Evolutionary conservation across 2,797 vertebrate genomes (phyloP).

Genomic region (Bryconaethiops microstoma): DNA sequence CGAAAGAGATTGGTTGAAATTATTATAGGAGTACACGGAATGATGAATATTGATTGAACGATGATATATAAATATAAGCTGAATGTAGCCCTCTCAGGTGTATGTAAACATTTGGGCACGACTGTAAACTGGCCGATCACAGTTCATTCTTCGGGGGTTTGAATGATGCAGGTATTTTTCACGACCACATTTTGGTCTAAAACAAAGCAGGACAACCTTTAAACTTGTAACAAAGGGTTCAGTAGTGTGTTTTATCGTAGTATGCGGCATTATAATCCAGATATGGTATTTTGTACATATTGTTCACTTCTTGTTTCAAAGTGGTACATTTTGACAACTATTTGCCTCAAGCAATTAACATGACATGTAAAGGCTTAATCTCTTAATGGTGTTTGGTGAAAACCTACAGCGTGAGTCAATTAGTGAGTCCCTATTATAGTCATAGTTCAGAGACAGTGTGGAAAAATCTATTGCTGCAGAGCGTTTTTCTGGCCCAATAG

Average conservation of each 20-base stretch:
- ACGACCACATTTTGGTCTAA: no score
- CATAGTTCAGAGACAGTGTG: neutral
- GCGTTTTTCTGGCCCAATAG: neutral
- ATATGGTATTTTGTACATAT: neutral
- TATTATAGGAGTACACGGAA: no score
- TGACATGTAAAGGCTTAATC: conserved; percentile 10
- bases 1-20: no score
- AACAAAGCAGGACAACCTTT: no score
- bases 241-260: neutral
- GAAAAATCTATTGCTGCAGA: neutral
- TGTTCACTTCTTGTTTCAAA: conserved; percentile 2
- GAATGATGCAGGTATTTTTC: no score
- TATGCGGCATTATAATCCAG: neutral
- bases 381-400: neutral
- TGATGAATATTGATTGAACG: no score
- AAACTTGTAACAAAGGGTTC: no score
- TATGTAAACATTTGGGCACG: no score
- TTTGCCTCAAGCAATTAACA: conserved; percentile 8
- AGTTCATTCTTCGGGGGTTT: no score
- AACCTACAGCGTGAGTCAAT: conserved; percentile 1
- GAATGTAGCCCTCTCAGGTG: no score
- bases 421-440: conserved; percentile 2
- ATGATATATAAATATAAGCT: no score
- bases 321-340: neutral
- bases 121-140: no score